These are phyloP conservation scores for Mobula hypostoma DNA, from an alignment of 2,113 vertebrate genomes.

Conservation along the genomic window DNA sequence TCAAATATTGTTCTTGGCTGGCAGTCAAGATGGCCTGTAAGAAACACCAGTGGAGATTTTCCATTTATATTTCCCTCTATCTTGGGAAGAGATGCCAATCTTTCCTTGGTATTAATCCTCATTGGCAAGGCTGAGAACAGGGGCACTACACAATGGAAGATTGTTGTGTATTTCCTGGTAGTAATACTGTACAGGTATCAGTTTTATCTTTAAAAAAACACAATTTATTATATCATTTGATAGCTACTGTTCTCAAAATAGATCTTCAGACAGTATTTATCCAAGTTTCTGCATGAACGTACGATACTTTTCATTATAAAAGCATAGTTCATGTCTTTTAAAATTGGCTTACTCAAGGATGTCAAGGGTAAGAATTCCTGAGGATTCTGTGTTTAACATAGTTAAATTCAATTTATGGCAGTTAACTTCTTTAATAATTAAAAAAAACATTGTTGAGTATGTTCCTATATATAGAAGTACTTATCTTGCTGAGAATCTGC, in stretches of 20 bases:
- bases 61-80: not conserved
- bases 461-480: conserved; percentile 8
- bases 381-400: conserved; percentile 1
- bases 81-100: not conserved
- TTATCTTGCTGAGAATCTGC: not conserved
- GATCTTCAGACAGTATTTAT: not conserved
- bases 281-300: not conserved
- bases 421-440: not conserved
- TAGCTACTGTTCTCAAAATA: not conserved
- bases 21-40: not conserved
- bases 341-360: not conserved
- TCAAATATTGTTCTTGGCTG: not conserved
- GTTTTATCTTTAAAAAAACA: not conserved
- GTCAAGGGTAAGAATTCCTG: not conserved
- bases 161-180: not conserved
- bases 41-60: not conserved
- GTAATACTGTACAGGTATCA: too few relatives aligned
- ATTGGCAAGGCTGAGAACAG: not conserved
- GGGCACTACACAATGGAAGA: not conserved
- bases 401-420: not conserved
- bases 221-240: not conserved
- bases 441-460: conserved; percentile 5
- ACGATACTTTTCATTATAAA: not conserved
- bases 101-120: not conserved
- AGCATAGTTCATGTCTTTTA: not conserved